phyloP scores from a whole-genome alignment of 2,888 invertebrate species.

The Euphydryas editha region DNA sequence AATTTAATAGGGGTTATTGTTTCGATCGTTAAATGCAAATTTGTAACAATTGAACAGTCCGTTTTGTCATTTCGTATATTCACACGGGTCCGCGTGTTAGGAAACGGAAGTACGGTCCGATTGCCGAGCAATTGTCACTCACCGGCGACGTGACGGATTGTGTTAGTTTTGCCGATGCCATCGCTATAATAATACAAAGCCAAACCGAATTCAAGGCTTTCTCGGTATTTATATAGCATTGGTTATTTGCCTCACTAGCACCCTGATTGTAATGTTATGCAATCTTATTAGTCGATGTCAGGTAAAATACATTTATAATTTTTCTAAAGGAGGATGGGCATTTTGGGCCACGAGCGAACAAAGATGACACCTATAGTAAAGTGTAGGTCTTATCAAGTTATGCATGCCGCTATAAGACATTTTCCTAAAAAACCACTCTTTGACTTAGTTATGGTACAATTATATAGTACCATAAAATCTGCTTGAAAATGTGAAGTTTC shows the following conservation, averaged over 20 bases:
- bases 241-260: not conserved
- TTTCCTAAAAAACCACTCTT: no score
- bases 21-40: conserved; percentile 1
- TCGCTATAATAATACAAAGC: conserved; percentile 23
- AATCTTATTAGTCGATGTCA: not conserved
- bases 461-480: no score
- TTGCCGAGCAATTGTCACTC: conserved; percentile 58
- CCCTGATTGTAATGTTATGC: not conserved
- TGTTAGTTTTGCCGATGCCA: conserved; percentile 46
- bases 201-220: conserved; percentile 20
- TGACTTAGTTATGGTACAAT: no score
- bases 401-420: no score
- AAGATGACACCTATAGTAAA: no score
- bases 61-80: conserved; percentile 33
- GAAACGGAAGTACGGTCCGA: conserved; percentile 76
- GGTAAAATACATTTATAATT: not conserved
- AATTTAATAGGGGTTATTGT: not conserved
- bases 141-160: conserved; percentile 55
- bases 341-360: no score
- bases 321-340: no score
- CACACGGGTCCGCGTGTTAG: conserved; percentile 50
- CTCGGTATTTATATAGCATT: not conserved
- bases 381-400: no score
- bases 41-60: not conserved
- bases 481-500: no score